Evolutionary conservation across 2,797 vertebrate species (phyloP), one percentile per base, ranked within the genome.

Genomic region (Gymnothorax reevesii): DNA sequence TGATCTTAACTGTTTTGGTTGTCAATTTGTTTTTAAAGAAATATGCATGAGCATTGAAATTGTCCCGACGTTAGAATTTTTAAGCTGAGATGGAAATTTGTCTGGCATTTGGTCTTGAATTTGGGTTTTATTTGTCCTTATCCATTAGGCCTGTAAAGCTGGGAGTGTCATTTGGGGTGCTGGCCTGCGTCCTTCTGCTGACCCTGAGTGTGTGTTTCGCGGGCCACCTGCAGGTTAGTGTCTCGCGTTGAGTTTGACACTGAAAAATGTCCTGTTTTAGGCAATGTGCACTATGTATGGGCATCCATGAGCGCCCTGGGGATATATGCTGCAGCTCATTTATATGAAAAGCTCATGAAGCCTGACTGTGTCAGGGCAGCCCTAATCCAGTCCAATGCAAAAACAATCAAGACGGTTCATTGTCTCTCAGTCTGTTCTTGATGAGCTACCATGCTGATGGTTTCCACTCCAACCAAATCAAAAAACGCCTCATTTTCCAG

Each of bases 141-240:
- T 89, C 87, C 57, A 88, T 88, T 90, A 99, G 98, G 80, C 96
- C 20, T 55, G 86, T 86, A 84, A 85, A 87, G 79, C 91, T 98
- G 90, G 97, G 95, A 0, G 89, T 96, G 88, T 94, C 95, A 3
- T 99, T 99, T 83, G 97, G 96, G 17, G 91, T 95, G 59, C 94
- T 97, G 90, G 95, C 94, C 62, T 92, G 95, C 54, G 89, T 98
- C 90, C 95, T 98, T 86, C 91, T 91, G 66, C 92, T 98, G 87
- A 94, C 93, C 88, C 92, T 99, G 79, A 92, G 94, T 83, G 94
- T 98, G 89, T 99, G 97, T 90, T 99, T 97, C 80, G 97, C 97
- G 0, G 94, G 95, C 57, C 94, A 97, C 89, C 90, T 97, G 83
- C 91, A 95, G 97, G 98, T 99, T 93, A 97, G 98, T 96, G 88